Conservation (phyloP, 2,797 vertebrate species). For the Xyrichtys novacula region DNA sequence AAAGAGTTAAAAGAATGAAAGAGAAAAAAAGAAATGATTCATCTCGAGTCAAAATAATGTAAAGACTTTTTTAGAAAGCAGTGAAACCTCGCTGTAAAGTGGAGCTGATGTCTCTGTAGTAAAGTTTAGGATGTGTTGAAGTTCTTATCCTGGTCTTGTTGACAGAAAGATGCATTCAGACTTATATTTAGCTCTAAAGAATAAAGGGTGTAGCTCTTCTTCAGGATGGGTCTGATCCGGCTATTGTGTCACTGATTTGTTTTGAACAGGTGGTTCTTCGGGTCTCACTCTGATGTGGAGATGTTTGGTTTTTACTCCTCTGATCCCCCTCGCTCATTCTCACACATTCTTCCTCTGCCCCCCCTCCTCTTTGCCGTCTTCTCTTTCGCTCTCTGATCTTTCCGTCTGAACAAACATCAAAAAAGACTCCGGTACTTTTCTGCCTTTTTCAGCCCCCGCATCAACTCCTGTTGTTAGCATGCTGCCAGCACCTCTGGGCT, state of each 20-base stretch:
- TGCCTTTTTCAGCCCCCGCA: constrained; percentile 23
- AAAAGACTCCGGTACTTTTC: constrained; percentile 15
- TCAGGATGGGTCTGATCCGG: constrained; percentile 38
- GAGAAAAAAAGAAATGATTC: too few species aligned
- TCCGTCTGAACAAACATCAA: constrained; percentile 58
- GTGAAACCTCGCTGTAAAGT: too few species aligned
- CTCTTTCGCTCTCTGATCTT: constrained; percentile 53
- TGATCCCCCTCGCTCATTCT: constrained; percentile 15
- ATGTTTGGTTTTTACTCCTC: constrained; percentile 52
- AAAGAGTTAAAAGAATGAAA: too few species aligned
- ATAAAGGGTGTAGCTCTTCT: constrained; percentile 28
- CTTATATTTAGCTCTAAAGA: neutral
- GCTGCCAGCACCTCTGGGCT: constrained; percentile 33
- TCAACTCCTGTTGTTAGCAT: constrained; percentile 41
- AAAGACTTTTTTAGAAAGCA: too few species aligned
- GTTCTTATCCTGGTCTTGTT: neutral
- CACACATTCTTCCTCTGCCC: constrained; percentile 6
- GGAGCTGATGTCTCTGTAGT: neutral
- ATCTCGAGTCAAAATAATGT: too few species aligned
- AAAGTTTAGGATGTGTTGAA: constrained; percentile 10
- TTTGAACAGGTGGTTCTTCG: constrained; percentile 51
- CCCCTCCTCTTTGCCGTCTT: constrained; percentile 11
- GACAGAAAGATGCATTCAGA: neutral
- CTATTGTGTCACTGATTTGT: constrained; percentile 38
- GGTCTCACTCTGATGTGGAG: constrained; percentile 43